These are phyloP conservation scores for Podocnemis expansa DNA, from an alignment of 2,113 vertebrate genomes.

Conservation along the genomic window DNA sequence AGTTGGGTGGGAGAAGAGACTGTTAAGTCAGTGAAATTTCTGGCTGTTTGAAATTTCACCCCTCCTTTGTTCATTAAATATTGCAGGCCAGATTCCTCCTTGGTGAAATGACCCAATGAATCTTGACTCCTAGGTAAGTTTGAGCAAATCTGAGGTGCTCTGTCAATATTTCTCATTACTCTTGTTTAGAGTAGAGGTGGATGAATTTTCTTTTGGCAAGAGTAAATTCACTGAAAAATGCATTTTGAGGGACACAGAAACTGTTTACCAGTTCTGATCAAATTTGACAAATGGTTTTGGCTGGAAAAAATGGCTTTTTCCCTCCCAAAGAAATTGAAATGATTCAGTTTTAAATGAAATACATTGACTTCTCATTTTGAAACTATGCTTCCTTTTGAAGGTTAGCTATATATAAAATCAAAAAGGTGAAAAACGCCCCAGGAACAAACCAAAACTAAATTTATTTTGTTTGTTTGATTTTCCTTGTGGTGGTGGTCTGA, in stretches of 20 bases:
- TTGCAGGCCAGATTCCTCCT: not conserved
- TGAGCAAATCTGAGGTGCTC: not conserved
- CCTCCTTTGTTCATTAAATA: fast-evolving
- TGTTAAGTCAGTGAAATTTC: not conserved
- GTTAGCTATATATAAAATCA: not conserved
- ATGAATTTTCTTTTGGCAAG: not conserved
- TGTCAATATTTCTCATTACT: not conserved
- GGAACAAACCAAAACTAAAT: not conserved
- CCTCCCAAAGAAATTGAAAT: not conserved
- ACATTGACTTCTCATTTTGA: not conserved
- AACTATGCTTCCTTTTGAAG: not conserved
- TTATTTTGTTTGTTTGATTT: not conserved
- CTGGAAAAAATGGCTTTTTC: not conserved
- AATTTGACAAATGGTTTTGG: not conserved
- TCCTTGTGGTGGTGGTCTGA: not conserved
- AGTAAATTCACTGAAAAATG: not conserved
- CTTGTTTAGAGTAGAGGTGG: not conserved
- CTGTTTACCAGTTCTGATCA: not conserved
- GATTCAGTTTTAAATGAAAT: not conserved
- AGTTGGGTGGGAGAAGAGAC: not conserved
- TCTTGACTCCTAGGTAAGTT: not conserved
- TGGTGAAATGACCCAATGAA: not conserved
- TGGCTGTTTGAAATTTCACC: not conserved
- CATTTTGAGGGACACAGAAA: not conserved
- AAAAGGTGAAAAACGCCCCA: not conserved